Evolutionary conservation across 2,113 vertebrate species (phyloP), one percentile per base, ranked within the genome.

Genomic region (Rhadina sibilatrix): DNA sequence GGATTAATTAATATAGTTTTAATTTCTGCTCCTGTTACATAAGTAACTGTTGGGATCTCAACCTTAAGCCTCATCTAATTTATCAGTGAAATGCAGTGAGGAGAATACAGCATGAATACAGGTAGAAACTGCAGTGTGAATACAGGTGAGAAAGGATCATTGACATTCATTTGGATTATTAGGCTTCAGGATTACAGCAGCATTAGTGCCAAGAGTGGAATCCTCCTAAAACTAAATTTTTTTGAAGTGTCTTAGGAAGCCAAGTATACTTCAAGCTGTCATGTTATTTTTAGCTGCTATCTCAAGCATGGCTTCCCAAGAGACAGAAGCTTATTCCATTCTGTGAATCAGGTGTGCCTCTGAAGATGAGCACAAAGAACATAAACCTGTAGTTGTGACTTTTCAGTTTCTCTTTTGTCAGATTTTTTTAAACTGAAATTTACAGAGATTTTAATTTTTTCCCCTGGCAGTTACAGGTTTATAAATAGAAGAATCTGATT

Each of bases 341-440:
- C 53, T 84, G 60, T 88, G 95, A 94, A 89, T 96, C 54, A 89
- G 53, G 47, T 54, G n/a, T 46, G 65, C 33, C 40, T 92, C 40
- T 96, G 74, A 94, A 83, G 81, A 35, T 4, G 79, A 86, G 40
- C 47, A 66, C 50, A 86, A 82, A 75, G 74, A 65, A 61, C 28
- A 50, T 22, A 85, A 56, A 44, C 8, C 76, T 78, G 20, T 70
- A 59, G 30, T 31, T 89, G 33, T 59, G 40, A 17, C 14, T 89
- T 94, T 89, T 82, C 65, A 44, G 44, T 61, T 91, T 87, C 61
- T 93, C 38, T 93, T 23, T 33, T 63, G 31, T 38, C 70, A 89
- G 40, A 53, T 12, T 65, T 60, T 31, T 57, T 44, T 33, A 22
- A 70, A 77, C 15, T 56, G 79, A 75, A 70, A 40, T 46, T 91